Evolutionary conservation across 2,113 vertebrate species (phyloP).

Genomic region (Prinia subflava): DNA sequence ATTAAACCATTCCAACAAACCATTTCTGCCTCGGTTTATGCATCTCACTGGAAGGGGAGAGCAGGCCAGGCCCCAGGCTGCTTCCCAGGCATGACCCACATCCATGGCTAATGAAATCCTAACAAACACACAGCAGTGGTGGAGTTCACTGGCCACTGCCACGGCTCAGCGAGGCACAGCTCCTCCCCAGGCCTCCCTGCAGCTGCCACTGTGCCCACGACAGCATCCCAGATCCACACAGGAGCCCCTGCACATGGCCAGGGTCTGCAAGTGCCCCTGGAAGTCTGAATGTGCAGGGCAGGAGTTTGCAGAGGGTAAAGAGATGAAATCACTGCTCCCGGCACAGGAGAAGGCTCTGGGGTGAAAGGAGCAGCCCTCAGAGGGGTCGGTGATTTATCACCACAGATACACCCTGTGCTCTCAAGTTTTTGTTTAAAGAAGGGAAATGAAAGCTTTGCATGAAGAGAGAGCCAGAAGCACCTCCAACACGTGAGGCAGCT

Average conservation of each 20-base stretch:
- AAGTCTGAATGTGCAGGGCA: background rate
- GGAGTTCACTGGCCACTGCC: background rate
- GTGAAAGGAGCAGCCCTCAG: background rate
- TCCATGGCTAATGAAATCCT: background rate
- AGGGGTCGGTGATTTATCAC: background rate
- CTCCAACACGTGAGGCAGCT: background rate
- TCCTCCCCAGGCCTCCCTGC: background rate
- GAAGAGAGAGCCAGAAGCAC: background rate
- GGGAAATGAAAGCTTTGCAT: background rate
- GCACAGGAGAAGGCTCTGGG: background rate
- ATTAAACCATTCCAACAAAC: background rate
- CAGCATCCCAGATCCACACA: background rate
- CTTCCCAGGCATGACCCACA: background rate
- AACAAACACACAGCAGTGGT: accelerated
- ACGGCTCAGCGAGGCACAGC: accelerated
- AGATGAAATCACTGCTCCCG: background rate
- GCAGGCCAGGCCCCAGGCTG: background rate
- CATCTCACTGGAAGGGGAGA: background rate
- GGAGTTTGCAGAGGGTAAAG: background rate
- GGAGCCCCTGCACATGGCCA: background rate
- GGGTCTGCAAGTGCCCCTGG: background rate
- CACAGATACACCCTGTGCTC: background rate
- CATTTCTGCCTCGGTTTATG: background rate
- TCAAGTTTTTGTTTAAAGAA: background rate
- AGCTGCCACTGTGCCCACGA: background rate